Evolutionary conservation across 2,113 vertebrate genomes (phyloP), one percentile per base, ranked within the genome.

Genomic region (Gavialis gangeticus): DNA sequence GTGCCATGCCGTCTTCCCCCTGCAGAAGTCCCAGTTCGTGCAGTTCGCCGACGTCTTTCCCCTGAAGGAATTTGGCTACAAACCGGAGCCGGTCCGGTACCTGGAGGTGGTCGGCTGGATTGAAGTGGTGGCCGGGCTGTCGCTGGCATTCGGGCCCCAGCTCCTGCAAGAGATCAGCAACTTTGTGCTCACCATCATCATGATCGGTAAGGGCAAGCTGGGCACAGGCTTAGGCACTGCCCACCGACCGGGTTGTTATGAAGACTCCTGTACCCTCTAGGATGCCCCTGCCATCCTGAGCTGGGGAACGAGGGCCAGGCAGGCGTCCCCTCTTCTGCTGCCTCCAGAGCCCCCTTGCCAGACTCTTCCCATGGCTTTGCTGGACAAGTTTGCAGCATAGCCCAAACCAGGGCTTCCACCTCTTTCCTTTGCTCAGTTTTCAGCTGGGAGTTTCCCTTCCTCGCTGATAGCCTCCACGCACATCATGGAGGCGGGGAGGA

Each of bases 111-210:
- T 98, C 69, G 98, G 98, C 93, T 98, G 98, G 98, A 10, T 98
- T 73, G 98, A 98, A 92, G 89, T 93, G 90, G 91, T 96, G 21
- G 89, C 98, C 0, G 98, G 98, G 77, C 79, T 97, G 34, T 96
- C 98, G 87, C 96, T 98, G 96, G 97, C 97, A 0, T 55, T 97
- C 6, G 98, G 98, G 22, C 97, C 98, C n/a, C 97, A 96, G 34
- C 85, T 97, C 59, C 97, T 98, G 79, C 98, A 97, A 84, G 97
- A 98, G 87, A 95, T 98, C 97, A 98, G 98, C 96, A 98, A 97
- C 96, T 95, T 98, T 83, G 21, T 98, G 79, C 97, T 99, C 95
- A 98, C 93, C 1, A 54, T 98, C 75, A 1, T 98, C 87, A 98
- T 98, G 98, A 98, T 98, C 7, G 98, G 98, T 98, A 96, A 98